A percentile compares a stretch with the other conserved stretches of the same genome.
Conservation (phyloP, 2,888 invertebrate species). For the Campoplex capitator region DNA sequence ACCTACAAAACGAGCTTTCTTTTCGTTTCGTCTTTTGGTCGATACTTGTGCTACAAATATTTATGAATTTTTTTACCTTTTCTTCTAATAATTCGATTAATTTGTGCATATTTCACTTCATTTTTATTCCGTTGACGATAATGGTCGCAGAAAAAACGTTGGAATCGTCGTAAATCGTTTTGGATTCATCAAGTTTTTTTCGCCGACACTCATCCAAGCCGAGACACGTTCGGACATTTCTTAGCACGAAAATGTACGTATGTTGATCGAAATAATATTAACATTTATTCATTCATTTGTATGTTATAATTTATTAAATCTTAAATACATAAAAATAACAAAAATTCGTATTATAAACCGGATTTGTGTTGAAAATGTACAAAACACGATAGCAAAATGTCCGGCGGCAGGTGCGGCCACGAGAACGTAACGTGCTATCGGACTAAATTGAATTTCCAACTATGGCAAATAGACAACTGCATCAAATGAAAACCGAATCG, state of each 20-base stretch:
- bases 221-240: neutral
- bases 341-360: neutral
- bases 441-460: neutral
- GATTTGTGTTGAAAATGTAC: neutral
- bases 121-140: too few relatives aligned
- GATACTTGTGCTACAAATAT: neutral
- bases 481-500: neutral
- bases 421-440: neutral
- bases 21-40: neutral
- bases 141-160: too few relatives aligned
- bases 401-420: neutral
- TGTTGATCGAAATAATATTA: neutral
- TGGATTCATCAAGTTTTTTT: too few relatives aligned
- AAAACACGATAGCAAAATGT: neutral
- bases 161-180: too few relatives aligned
- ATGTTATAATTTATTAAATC: neutral
- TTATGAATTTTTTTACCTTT: neutral
- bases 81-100: neutral
- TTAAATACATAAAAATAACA: neutral
- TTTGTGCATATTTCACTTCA: neutral
- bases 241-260: neutral
- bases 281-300: neutral
- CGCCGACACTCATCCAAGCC: neutral
- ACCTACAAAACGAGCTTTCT: constrained; percentile 25
- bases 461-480: neutral